Evolutionary conservation across 2,797 vertebrate genomes (phyloP), one percentile per base, ranked within the genome.

Genomic region (Sebastes oblongus): DNA sequence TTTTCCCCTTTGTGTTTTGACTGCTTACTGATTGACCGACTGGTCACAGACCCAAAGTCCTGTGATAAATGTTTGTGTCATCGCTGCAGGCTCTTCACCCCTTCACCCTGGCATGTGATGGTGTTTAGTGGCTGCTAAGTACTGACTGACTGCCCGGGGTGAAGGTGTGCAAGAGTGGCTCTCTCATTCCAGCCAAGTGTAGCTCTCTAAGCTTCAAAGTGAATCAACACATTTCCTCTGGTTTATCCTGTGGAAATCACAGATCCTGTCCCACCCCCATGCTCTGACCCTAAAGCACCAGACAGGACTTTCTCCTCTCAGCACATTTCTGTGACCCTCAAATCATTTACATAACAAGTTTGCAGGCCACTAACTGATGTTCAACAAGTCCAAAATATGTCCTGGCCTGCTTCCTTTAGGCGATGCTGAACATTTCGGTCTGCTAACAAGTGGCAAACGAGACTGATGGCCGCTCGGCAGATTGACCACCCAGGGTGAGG

Each of bases 401-500:
- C 75, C 68, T 82, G 73, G 80, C 67, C 34, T n/a, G 36, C 46
- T 71, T 84, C 61, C 62, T 64, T 4, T 4, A 0, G 9, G 75
- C 75, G 60, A 42, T 39, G 62, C 82, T 68, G 66, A 75, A 84
- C 64, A 78, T 80, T 80, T 88, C 30, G 68, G 80, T 77, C 46
- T 76, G 71, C 80, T 81, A 82, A 83, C 77, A 75, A 78, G 82
- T 70, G 65, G 68, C 54, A 55, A 78, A 67, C 16, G 20, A 68
- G 65, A 83, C 66, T 42, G 66, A 80, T 77, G 55, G 72, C 77
- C 29, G 55, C 81, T 50, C 16, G n/a, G 75, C 69, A 52, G 75
- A 80, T 4, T 86, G 85, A 77, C 89, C 89, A 92, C 91, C 89
- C 81, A 87, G 54, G 34, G 36, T 67, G 81, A 87, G 77, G 85